Conservation (phyloP, 64 coral and sea anemone species). For the Stichodactyla helianthus region DNA sequence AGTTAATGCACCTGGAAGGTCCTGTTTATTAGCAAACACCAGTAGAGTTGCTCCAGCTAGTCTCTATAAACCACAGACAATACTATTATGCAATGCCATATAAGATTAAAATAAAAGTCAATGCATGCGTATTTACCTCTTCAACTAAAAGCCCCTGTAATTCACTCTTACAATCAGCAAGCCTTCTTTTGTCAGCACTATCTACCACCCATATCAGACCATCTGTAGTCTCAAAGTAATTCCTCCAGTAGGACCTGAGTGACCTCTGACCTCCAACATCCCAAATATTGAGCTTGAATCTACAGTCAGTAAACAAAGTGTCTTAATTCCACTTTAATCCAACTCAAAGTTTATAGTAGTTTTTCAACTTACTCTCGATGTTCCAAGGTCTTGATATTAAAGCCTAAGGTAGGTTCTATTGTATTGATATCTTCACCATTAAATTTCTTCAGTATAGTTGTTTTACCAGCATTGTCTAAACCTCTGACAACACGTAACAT, state of each 20-base stretch:
- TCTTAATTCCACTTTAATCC: not conserved
- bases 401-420: slow-evolving; percentile 92
- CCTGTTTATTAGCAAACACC: slow-evolving; percentile 98
- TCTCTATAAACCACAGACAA: slow-evolving; percentile 24
- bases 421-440: slow-evolving; percentile 99
- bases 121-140: slow-evolving; percentile 51
- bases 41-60: slow-evolving; percentile 88
- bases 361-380: slow-evolving; percentile 76
- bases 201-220: slow-evolving; percentile 99
- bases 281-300: slow-evolving; percentile 99
- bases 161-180: slow-evolving; percentile 74
- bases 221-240: slow-evolving; percentile 99
- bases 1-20: slow-evolving; percentile 78
- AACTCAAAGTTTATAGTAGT: not conserved
- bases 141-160: slow-evolving; percentile 72
- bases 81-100: not conserved
- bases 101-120: not conserved
- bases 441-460: slow-evolving; percentile 99
- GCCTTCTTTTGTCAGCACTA: slow-evolving; percentile 84
- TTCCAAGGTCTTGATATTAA: slow-evolving; percentile 97
- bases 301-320: not conserved
- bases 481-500: slow-evolving; percentile 43
- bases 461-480: slow-evolving; percentile 99
- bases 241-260: slow-evolving; percentile 97
- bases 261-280: slow-evolving; percentile 99